Base-by-base conservation (phyloP, 2,113 vertebrate genomes). In the Phyllostomus discolor region DNA sequence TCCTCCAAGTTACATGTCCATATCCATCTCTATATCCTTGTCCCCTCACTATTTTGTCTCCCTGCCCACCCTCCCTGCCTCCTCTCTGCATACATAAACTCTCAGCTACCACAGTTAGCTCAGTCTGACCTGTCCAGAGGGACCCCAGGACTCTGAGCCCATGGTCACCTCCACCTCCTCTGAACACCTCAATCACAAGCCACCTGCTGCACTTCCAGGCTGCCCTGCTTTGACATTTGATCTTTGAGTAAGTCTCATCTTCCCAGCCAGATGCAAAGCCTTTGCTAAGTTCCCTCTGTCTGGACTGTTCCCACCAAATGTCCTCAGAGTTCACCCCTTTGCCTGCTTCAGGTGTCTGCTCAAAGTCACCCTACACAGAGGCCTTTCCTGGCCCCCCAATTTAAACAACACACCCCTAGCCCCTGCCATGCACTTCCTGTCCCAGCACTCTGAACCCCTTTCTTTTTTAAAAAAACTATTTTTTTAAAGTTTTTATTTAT, bases 351-450 rank as follows among this genome's bases (percentile, higher is more conserved):
- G 38, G 14, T 31, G 12, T 57, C 57, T 54, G 7, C 38, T 28
- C 54, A 10, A 41, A 14, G 17, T 33, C 15, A 12, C 26, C 19
- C 24, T 38, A 7, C 41, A 26, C 50, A 3, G 8, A 48, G 57
- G 33, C 50, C 46, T 72, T 15, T 66, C n/a, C n/a, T 24, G 57
- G 10, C 11, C n/a, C 57, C 59, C 75, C 22, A 16, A 11, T 19
- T 20, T 31, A 14, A 50, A 43, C 10, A 28, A 31, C 31, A 28
- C 24, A 62, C 50, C 38, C 31, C 46, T 28, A 17, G 9, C 20
- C 52, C 52, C 52, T 3, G 4, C n/a, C 43, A 1, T 7, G 22
- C 0, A 3, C 15, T 59, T 38, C 38, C 46, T 17, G 10, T 10
- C 46, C 73, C 46, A 50, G 16, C 46, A 31, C 46, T 10, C 43